Base-by-base conservation (phyloP, 2,113 vertebrate genomes). In the Vicugna pacos region DNA sequence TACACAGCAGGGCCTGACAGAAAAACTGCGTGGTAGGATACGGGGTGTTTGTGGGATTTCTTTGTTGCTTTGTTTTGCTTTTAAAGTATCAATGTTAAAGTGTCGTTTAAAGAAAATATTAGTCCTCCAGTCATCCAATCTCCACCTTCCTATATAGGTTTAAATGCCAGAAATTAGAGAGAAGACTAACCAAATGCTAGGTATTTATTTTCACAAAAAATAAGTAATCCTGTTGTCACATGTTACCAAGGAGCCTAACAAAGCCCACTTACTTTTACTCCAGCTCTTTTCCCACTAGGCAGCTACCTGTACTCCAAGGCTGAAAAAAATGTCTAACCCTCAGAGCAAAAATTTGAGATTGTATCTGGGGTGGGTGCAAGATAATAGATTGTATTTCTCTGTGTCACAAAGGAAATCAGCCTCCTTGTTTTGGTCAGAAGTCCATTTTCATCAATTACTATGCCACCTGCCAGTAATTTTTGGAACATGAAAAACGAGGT, bases 201-300 rank as follows among this genome's bases (percentile, higher is more conserved):
- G 81, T 28, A 62, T 73, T 93, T 75, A 56, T 87, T 95, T 93
- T 85, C 65, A 84, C 32, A 91, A 76, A 94, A 87, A 48, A 32
- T 50, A 91, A 64, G 65, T 48, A 67, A 62, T 81, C 52, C 50
- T 75, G 24, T n/a, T 77, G 19, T 64, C 20, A 89, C 19, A 42
- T 26, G 58, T 88, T 70, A 77, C 9, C 14, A 56, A 72, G 24
- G 67, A 87, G 20, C 42, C 64, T 81, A 80, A 91, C 11, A 83
- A 64, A 89, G 46, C 26, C 11, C 58, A 65, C 22, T 88, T 65
- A 14, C 24, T 79, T 85, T 94, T 24, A 60, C n/a, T 62, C 72
- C 30, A n/a, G 12, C 11, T 80, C 28, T 75, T 14, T 83, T 81
- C 67, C n/a, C 67, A 65, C 60, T n/a, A 28, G 8, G 56, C 35